Conservation (phyloP, 2,888 invertebrate species). For the Amorpha juglandis region DNA sequence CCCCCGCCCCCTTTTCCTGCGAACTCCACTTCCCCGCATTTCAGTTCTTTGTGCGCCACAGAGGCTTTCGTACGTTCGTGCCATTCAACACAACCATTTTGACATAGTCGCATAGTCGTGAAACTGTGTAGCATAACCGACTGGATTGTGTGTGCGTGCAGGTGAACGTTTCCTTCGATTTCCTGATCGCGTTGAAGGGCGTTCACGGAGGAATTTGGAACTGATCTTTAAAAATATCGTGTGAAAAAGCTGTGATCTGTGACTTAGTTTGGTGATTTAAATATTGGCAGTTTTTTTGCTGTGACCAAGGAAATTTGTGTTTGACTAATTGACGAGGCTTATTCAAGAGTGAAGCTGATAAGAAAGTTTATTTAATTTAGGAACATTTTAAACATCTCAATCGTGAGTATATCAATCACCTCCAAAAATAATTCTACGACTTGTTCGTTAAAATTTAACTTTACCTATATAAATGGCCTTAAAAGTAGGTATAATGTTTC, state of each 20-base stretch:
- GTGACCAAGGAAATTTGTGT: constrained; percentile 43
- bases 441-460: too few species aligned
- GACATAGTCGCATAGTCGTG: constrained; percentile 66
- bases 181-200: constrained; percentile 67
- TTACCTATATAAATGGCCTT: too few species aligned
- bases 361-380: constrained; percentile 1
- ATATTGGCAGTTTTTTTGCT: constrained; percentile 29
- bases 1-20: constrained; percentile 60
- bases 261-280: constrained; percentile 51
- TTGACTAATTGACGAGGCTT: constrained; percentile 32
- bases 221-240: constrained; percentile 46
- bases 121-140: constrained; percentile 61
- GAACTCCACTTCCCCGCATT: constrained; percentile 70
- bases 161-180: constrained; percentile 61
- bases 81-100: constrained; percentile 57
- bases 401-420: constrained; percentile 17
- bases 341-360: constrained; percentile 15
- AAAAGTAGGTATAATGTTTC: not conserved
- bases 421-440: not conserved
- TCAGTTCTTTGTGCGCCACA: constrained; percentile 82
- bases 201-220: constrained; percentile 46
- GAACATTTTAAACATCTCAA: constrained; percentile 16
- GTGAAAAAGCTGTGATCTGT: constrained; percentile 63
- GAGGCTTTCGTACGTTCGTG: constrained; percentile 71
- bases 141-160: constrained; percentile 67